Conservation (phyloP, 2,113 vertebrate species). For the Steatornis caripensis region DNA sequence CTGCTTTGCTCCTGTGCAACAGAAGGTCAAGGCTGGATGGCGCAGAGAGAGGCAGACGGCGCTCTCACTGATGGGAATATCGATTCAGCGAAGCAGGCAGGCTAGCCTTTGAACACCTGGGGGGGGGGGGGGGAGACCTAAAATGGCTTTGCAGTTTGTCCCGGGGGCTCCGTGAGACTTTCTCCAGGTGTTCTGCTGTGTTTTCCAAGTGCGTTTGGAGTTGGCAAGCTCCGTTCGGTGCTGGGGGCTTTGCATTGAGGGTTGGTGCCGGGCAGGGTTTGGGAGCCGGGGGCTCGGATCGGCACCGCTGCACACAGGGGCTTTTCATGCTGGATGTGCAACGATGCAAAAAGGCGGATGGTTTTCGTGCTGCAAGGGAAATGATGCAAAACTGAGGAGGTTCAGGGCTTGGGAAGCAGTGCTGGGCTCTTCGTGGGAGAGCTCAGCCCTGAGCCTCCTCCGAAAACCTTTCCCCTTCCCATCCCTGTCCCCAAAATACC, state of each 20-base stretch:
- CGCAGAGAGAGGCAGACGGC: not conserved
- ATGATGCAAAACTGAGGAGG: not conserved
- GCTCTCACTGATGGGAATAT: not conserved
- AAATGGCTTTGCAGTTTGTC: not conserved
- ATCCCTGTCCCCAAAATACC: not conserved
- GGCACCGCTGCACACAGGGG: accelerated
- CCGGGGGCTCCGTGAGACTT: accelerated
- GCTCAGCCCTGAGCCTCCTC: not conserved
- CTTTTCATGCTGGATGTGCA: not conserved
- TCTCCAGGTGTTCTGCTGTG: not conserved
- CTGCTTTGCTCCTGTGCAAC: not conserved
- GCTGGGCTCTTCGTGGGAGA: not conserved
- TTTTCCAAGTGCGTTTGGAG: not conserved
- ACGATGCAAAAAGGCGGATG: not conserved
- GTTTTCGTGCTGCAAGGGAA: accelerated
- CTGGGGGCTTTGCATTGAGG: not conserved
- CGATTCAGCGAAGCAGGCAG: not conserved
- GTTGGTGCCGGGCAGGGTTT: not conserved
- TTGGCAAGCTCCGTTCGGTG: accelerated
- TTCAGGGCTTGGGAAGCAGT: accelerated
- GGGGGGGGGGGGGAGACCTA: no score
- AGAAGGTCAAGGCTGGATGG: not conserved
- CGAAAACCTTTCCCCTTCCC: not conserved
- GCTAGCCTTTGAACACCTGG: not conserved
- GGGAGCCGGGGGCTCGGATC: accelerated